phyloP scores from a whole-genome alignment of 2,113 vertebrate genomes.

The Corythornis cristatus region DNA sequence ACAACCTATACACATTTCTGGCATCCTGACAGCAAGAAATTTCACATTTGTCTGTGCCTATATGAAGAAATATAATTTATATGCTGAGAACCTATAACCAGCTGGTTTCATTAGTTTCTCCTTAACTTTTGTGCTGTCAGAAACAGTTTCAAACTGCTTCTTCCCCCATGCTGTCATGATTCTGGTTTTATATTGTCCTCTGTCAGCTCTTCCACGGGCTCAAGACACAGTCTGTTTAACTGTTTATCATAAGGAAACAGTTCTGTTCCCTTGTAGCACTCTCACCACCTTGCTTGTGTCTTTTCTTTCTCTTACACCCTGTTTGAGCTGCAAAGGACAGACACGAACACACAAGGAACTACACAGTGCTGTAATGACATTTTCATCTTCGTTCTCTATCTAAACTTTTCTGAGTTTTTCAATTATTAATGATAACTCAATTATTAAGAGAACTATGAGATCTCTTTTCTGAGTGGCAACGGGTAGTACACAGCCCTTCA shows the following conservation, averaged over 20 bases:
- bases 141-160: not conserved
- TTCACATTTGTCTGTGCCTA: not conserved
- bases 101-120: constrained; percentile 5
- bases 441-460: not conserved
- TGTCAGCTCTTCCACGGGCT: not conserved
- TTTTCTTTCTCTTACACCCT: not conserved
- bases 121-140: not conserved
- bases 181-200: not conserved
- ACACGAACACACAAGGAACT: not conserved
- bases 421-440: not conserved
- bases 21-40: not conserved
- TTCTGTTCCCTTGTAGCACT: not conserved
- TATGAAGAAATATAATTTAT: not conserved
- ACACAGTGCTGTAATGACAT: not conserved
- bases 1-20: not conserved
- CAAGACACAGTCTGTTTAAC: not conserved
- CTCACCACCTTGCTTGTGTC: not conserved
- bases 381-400: not conserved
- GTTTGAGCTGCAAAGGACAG: not conserved
- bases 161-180: not conserved
- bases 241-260: not conserved
- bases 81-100: not conserved
- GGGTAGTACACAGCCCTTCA: not conserved
- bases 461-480: not conserved
- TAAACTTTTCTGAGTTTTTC: not conserved